These are phyloP conservation scores for Xestia c-nigrum DNA, from an alignment of 2,888 invertebrate genomes.

Conservation along the genomic window DNA sequence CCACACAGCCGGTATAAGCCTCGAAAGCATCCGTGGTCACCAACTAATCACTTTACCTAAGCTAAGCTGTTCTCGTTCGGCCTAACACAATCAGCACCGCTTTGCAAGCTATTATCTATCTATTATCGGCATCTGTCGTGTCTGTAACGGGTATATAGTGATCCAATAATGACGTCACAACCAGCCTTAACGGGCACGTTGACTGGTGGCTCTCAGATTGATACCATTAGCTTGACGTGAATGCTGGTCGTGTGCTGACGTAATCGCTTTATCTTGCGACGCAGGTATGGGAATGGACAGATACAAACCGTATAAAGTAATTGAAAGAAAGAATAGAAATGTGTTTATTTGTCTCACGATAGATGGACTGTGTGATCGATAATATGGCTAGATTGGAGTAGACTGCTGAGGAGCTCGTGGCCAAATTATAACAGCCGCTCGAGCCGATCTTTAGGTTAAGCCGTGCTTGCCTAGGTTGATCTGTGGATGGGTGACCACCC, in stretches of 20 bases:
- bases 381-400: too few relatives aligned
- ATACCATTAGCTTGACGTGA: constrained; percentile 26
- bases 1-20: background rate
- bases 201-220: constrained; percentile 21
- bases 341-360: too few relatives aligned
- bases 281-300: background rate
- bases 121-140: constrained; percentile 23
- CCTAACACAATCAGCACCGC: constrained; percentile 33
- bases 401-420: too few relatives aligned
- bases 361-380: too few relatives aligned
- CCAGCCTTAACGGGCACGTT: constrained; percentile 22
- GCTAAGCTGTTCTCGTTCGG: background rate
- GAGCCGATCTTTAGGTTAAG: too few relatives aligned
- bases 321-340: background rate
- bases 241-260: background rate
- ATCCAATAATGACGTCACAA: constrained; percentile 41
- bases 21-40: background rate
- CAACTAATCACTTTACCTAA: background rate
- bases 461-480: too few relatives aligned
- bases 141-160: constrained; percentile 24
- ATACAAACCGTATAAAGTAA: background rate
- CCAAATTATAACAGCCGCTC: too few relatives aligned
- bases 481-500: too few relatives aligned
- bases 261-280: constrained; percentile 44
- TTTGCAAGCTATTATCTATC: constrained; percentile 18